These are phyloP conservation scores for Pollachius pollachius DNA, from an alignment of 2,113 vertebrate species.

Conservation along the genomic window DNA sequence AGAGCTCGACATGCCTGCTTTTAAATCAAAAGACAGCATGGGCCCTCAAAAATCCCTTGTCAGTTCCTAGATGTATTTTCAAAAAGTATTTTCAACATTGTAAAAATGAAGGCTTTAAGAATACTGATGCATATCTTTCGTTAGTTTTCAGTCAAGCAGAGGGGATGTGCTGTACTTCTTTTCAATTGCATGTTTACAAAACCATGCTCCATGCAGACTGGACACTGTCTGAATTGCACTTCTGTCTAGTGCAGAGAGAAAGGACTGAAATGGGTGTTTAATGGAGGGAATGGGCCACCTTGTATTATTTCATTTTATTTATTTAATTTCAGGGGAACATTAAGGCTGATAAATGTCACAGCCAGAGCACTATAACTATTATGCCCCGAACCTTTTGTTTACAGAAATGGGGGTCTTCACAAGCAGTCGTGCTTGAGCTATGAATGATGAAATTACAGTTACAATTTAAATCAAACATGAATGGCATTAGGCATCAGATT, in stretches of 20 bases:
- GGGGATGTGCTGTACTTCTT: neutral
- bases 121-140: no score
- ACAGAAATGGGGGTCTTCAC: neutral
- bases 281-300: constrained; percentile 34
- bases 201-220: constrained; percentile 4
- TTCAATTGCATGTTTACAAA: constrained; percentile 32
- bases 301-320: constrained; percentile 24
- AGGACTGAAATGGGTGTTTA: constrained; percentile 34
- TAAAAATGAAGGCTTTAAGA: no score
- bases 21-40: no score
- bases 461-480: no score
- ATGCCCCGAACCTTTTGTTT: neutral
- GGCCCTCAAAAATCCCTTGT: no score
- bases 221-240: constrained; percentile 7
- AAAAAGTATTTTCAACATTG: no score
- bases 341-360: constrained; percentile 41
- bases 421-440: no score
- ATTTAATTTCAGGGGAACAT: constrained; percentile 41
- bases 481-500: no score
- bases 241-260: constrained; percentile 28
- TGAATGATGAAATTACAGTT: no score
- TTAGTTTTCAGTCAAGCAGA: constrained; percentile 24
- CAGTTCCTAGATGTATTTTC: no score
- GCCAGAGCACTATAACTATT: no score
- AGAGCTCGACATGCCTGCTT: no score